Base-by-base conservation (phyloP, 35 echinoderm and acorn worm genomes). In the Lytechinus variegatus region DNA sequence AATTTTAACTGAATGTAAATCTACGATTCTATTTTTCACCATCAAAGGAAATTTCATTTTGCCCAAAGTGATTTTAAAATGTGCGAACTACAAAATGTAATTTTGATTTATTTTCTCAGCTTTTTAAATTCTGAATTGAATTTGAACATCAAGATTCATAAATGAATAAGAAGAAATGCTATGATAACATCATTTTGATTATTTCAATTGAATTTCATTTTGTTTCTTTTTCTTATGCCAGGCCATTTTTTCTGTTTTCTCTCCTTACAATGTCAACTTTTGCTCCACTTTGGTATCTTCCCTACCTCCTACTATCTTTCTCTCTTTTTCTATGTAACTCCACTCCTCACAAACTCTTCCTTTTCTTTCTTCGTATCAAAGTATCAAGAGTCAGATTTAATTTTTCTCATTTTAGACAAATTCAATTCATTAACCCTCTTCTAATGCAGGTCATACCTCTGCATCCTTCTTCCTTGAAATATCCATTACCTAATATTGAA, bases 371-470 rank as follows among this genome's bases (percentile, higher is more conserved):
- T 5, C 6, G 66, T 79, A 4, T 79, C 14, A 44, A 44, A 44
- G 33, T 44, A 79, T 71, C 61, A 71, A 19, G 19, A 79, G 66
- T 1, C 14, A 24, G 66, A 79, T 79, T 79, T 79, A 79, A 79
- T 79, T 79, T 79, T 79, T 79, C 66, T 79, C 66, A 79, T 79
- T 79, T 79, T 24, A 4, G 1, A 79, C 66, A 79, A 79, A 79
- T 79, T 79, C 66, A 79, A 79, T 79, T 79, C 66, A 79, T 79
- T 79, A 79, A 79, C 66, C 66, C n/a, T 6, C 21, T 79, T 79
- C 66, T 79, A 79, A 79, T 79, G 66, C 66, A 79, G 66, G 66
- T 79, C 66, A 79, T 79, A 79, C n/a, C 66, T 79, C n/a, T 79
- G 66, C 19, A 79, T 79, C 66, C 66, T 79, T 79, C 66, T 24